Evolutionary conservation across 2,113 vertebrate genomes (phyloP).

Genomic region (Tragelaphus buxtoni): DNA sequence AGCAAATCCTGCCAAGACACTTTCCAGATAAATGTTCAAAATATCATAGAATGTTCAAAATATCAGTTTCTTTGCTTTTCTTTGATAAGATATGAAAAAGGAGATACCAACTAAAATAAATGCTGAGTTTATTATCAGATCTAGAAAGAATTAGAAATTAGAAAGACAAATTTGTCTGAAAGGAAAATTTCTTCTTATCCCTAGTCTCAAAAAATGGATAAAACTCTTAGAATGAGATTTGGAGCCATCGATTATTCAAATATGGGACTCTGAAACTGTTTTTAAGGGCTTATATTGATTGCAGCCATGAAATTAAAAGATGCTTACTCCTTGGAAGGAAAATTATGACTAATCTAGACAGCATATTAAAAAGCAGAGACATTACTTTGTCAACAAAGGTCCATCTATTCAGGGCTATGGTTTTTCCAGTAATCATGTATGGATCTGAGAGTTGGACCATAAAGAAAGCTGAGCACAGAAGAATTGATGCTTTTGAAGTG

Average conservation of each 20-base stretch:
- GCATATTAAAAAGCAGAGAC: neutral
- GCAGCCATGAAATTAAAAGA: neutral
- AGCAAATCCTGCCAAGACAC: neutral
- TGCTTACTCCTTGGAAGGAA: neutral
- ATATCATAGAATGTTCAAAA: neutral
- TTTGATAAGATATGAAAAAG: neutral
- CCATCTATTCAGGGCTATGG: neutral
- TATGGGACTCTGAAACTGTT: neutral
- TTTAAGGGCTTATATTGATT: neutral
- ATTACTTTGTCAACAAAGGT: neutral
- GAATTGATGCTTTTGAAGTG: neutral
- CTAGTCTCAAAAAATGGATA: neutral
- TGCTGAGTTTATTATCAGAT: neutral
- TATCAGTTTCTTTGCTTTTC: neutral
- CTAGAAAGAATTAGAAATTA: neutral
- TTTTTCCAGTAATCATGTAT: neutral
- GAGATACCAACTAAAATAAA: neutral
- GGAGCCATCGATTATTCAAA: neutral
- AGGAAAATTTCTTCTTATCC: neutral
- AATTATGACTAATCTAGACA: neutral
- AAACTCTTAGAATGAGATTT: neutral
- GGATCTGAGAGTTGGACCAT: neutral
- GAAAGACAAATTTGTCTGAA: neutral
- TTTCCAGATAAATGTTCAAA: neutral
- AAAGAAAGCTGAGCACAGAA: accelerated